These are phyloP conservation scores for Metacarcinus magister DNA, from an alignment of 2,888 invertebrate genomes.

Conservation along the genomic window DNA sequence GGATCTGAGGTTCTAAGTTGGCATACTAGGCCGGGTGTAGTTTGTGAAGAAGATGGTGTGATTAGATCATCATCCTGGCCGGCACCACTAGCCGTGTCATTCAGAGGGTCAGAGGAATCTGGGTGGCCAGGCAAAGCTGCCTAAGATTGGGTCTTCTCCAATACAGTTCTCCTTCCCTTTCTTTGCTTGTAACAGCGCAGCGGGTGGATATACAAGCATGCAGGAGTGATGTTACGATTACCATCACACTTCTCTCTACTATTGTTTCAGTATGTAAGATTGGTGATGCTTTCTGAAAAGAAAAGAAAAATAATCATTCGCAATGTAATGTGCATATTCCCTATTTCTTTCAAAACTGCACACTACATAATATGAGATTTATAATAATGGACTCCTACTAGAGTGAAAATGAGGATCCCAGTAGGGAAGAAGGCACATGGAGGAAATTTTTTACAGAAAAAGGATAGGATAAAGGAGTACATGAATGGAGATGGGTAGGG, in stretches of 20 bases:
- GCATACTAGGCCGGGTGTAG: constrained; percentile 82
- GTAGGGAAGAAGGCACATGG: no score
- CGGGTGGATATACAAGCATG: constrained; percentile 98
- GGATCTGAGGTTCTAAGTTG: constrained; percentile 87
- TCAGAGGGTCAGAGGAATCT: constrained; percentile 72
- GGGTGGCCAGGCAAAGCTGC: constrained; percentile 78
- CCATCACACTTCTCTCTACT: constrained; percentile 94
- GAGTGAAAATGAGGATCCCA: no score
- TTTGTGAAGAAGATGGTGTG: constrained; percentile 80
- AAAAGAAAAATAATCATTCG: not conserved
- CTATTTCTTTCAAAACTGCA: not conserved
- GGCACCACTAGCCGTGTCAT: constrained; percentile 63
- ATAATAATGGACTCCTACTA: not conserved
- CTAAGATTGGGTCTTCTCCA: constrained; percentile 76
- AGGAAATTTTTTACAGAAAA: no score
- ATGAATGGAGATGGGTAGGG: no score
- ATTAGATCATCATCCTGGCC: constrained; percentile 73
- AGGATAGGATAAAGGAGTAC: no score
- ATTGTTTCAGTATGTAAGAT: constrained; percentile 76
- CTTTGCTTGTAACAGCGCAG: constrained; percentile 97
- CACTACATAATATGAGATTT: not conserved
- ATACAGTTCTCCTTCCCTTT: constrained; percentile 85
- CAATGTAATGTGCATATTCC: not conserved
- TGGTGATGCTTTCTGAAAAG: constrained; percentile 81
- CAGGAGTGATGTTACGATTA: constrained; percentile 96